These are phyloP conservation scores for Pangasius larnaudii DNA, from an alignment of 2,797 vertebrate genomes.

Conservation along the genomic window DNA sequence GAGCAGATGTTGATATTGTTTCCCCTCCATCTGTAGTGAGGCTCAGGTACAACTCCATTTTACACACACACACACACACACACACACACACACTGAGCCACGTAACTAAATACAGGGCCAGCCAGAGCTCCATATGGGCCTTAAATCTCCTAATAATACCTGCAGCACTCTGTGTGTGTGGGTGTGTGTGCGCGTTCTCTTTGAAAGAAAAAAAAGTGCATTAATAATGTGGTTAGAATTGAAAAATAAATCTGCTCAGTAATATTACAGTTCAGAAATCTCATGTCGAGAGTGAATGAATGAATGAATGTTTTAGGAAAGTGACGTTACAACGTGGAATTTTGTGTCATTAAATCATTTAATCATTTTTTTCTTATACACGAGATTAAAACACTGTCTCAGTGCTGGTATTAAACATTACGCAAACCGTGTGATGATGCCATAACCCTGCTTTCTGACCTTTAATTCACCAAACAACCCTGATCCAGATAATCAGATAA, in stretches of 20 bases:
- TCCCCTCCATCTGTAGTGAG: slow-evolving; percentile 68
- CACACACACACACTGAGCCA: slow-evolving; percentile 56
- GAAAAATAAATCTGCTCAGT: background rate
- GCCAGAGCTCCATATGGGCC: slow-evolving; percentile 62
- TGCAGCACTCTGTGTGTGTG: slow-evolving; percentile 31
- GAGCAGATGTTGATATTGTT: slow-evolving; percentile 36
- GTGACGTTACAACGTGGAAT: no score
- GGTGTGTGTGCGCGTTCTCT: background rate
- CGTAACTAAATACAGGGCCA: slow-evolving; percentile 78
- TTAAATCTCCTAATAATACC: slow-evolving; percentile 65
- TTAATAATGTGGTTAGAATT: background rate
- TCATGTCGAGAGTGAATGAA: no score
- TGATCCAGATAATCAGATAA: background rate
- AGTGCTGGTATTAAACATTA: background rate
- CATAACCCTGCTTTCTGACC: background rate
- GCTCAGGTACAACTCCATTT: slow-evolving; percentile 59
- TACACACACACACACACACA: slow-evolving; percentile 64
- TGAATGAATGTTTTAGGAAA: background rate
- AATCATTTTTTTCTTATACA: background rate
- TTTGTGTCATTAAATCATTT: background rate
- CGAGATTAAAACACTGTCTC: background rate
- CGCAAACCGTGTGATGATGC: background rate
- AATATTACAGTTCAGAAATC: background rate
- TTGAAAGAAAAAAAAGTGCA: background rate
- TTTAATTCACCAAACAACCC: background rate